Base-by-base conservation (phyloP, 2,113 vertebrate species). In the Gavialis gangeticus region DNA sequence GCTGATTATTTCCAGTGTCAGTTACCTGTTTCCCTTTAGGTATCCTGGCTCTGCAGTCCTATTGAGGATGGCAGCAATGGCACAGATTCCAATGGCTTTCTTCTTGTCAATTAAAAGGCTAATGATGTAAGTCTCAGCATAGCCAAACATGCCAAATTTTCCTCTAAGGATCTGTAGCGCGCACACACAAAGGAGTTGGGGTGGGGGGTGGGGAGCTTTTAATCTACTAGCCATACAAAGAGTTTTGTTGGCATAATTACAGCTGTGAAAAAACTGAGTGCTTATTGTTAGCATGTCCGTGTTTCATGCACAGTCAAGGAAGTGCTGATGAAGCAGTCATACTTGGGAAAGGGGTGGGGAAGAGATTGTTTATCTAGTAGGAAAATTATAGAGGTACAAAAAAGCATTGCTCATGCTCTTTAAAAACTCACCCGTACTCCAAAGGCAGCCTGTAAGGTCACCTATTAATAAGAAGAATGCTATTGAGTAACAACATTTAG, bases 311-410 rank as follows among this genome's bases (percentile, higher is more conserved):
- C 2, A 30, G 79, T 88, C 87, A 79, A 88, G 89, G 89, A 96
- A 95, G 77, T 57, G 89, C 93, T 95, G 96, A 82, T 76, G 85
- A 89, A 93, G 60, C 84, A 90, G 90, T 90, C 81, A 30, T 5
- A 77, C 59, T 82, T 60, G 9, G 11, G 8, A 28, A 90, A 62
- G 46, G 12, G 24, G 24, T 79, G 27, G 27, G 88, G 89, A 84
- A 55, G 25, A 1, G 17, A 24, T 15, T 93, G 78, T 82, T 94
- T 92, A 73, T 88, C 73, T 59, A 76, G 73, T 10, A 81, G 30
- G 34, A 73, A 94, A 90, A 84, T 88, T 67, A 17, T 4, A 89
- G 55, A 92, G 8, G 54, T 75, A 21, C 30, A 73, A 57, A 84
- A 67, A 89, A 95, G 79, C 84, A 75, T 83, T 66, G 56, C 63